Conservation (phyloP, 1,140 invertebrate species). For the Aphelenchoides besseyi region DNA sequence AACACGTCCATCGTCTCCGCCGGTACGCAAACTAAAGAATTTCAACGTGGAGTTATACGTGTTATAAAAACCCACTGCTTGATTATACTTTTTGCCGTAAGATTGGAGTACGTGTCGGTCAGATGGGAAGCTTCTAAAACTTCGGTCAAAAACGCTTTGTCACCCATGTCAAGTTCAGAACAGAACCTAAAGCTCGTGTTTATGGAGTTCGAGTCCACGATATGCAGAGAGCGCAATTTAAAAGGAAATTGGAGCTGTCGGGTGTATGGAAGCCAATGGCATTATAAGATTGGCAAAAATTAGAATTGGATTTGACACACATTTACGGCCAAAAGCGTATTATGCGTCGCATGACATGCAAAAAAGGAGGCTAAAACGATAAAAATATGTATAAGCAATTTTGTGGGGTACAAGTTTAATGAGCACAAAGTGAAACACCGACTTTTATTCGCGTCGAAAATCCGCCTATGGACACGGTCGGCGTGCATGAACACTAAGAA, state of each 20-base stretch:
- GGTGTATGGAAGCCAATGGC: background rate
- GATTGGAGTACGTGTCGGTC: slow-evolving; percentile 55
- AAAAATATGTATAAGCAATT: no score
- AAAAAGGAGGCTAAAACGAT: background rate
- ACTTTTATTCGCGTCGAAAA: background rate
- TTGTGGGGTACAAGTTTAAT: no score
- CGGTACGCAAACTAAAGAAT: slow-evolving; percentile 12
- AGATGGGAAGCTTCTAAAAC: slow-evolving; percentile 58
- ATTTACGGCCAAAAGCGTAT: background rate
- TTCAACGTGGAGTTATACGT: background rate
- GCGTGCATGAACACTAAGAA: background rate
- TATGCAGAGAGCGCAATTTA: background rate
- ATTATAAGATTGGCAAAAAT: background rate
- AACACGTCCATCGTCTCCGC: slow-evolving; percentile 21
- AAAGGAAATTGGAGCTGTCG: background rate
- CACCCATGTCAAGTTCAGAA: slow-evolving; percentile 43
- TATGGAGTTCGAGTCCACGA: no score
- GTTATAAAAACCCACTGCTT: slow-evolving; percentile 49
- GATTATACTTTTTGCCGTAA: slow-evolving; percentile 54
- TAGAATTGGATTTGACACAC: background rate
- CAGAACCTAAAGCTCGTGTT: no score
- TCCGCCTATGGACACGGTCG: background rate
- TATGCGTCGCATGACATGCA: background rate
- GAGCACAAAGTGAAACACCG: no score
- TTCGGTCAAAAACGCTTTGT: slow-evolving; percentile 57